Evolutionary conservation across 2,113 vertebrate species (phyloP).

Genomic region (Tamias sibiricus): DNA sequence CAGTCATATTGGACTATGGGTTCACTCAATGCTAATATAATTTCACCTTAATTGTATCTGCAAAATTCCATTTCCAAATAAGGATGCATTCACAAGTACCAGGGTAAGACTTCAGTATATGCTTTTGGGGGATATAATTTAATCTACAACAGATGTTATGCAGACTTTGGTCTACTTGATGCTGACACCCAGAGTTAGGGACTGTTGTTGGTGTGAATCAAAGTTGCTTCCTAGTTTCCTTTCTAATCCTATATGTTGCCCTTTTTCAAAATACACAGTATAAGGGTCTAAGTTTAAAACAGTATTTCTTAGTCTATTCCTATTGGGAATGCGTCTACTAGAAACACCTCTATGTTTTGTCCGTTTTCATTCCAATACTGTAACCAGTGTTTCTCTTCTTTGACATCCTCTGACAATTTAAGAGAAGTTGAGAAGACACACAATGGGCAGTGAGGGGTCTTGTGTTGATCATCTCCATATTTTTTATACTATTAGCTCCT

Average conservation of each 20-base stretch:
- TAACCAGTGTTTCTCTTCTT: not conserved
- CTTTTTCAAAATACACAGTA: not conserved
- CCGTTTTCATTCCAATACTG: not conserved
- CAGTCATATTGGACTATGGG: not conserved
- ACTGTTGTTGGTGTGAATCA: not conserved
- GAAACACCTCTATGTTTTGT: not conserved
- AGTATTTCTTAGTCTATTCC: not conserved
- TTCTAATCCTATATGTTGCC: not conserved
- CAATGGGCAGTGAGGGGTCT: no score
- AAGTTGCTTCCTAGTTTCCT: not conserved
- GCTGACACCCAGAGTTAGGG: not conserved
- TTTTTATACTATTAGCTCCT: not conserved
- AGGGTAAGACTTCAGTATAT: not conserved
- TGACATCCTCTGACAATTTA: not conserved
- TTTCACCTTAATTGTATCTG: not conserved
- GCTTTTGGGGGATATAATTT: not conserved
- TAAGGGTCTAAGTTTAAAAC: not conserved
- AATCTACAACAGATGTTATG: not conserved
- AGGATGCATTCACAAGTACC: not conserved
- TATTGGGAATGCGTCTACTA: not conserved
- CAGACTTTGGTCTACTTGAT: not conserved
- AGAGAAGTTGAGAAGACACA: not conserved
- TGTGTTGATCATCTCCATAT: fast-evolving
- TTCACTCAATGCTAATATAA: not conserved
- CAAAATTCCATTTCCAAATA: not conserved